Evolutionary conservation across 2,113 vertebrate genomes (phyloP).

Genomic region (Chionodraco myersi): DNA sequence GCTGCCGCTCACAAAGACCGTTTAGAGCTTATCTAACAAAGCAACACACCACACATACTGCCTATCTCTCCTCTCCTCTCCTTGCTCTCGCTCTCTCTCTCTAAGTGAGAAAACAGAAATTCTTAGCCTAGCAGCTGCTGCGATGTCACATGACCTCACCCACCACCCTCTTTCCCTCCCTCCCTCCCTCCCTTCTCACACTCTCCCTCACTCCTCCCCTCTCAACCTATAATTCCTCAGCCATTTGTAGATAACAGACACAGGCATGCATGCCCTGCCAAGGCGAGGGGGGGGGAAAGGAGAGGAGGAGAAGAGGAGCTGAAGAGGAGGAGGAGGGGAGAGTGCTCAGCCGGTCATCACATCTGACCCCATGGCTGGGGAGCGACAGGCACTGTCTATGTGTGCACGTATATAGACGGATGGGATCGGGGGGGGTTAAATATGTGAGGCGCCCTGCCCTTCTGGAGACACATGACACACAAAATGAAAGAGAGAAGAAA

Average conservation of each 20-base stretch:
- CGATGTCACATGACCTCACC: slow-evolving; percentile 73
- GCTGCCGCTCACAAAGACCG: slow-evolving; percentile 74
- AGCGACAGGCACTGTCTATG: slow-evolving; percentile 34
- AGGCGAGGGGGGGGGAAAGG: slow-evolving; percentile 59
- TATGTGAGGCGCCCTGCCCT: slow-evolving; percentile 53
- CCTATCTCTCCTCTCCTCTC: slow-evolving; percentile 70
- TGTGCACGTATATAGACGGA: slow-evolving; percentile 29
- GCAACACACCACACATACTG: slow-evolving; percentile 79
- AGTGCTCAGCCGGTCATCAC: slow-evolving; percentile 69
- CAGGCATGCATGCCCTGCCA: slow-evolving; percentile 75
- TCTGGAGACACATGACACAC: slow-evolving; percentile 35
- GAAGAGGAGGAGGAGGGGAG: slow-evolving; percentile 39
- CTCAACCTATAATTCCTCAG: slow-evolving; percentile 81
- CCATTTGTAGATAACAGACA: slow-evolving; percentile 82
- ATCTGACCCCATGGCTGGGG: slow-evolving; percentile 76
- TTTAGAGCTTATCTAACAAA: slow-evolving; percentile 86
- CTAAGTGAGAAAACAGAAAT: slow-evolving; percentile 81
- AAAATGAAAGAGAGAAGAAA: slow-evolving; percentile 29
- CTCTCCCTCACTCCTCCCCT: slow-evolving; percentile 64
- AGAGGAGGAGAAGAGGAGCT: slow-evolving; percentile 23
- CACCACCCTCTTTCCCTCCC: slow-evolving; percentile 12
- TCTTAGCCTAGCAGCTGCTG: slow-evolving; percentile 86
- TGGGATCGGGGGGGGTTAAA: slow-evolving; percentile 27
- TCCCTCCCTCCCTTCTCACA: slow-evolving; percentile 43
- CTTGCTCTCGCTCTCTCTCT: slow-evolving; percentile 66